phyloP scores from a whole-genome alignment of 2,888 invertebrate genomes.

The Metacarcinus magister region DNA sequence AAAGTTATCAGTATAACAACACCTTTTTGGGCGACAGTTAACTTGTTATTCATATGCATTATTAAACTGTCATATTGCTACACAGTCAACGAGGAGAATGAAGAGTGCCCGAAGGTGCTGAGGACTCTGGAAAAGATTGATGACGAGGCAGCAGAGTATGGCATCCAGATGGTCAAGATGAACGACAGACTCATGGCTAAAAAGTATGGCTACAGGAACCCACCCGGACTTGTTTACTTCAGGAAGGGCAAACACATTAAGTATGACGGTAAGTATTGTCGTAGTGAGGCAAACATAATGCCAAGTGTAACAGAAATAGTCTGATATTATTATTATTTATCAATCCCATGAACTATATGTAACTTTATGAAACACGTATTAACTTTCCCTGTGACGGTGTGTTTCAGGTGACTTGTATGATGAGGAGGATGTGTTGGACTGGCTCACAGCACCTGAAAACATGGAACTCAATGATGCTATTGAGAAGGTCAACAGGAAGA shows the following conservation, averaged over 20 bases:
- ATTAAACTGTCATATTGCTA: background rate
- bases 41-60: background rate
- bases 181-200: conserved; percentile 95
- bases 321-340: background rate
- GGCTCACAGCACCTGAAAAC: conserved; percentile 96
- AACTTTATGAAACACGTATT: background rate
- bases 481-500: conserved; percentile 95
- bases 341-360: background rate
- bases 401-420: conserved; percentile 91
- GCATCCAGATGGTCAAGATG: conserved; percentile 95
- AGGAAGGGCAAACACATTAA: conserved; percentile 95
- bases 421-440: conserved; percentile 94
- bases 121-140: conserved; percentile 93
- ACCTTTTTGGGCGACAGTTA: background rate
- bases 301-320: background rate
- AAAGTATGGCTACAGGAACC: conserved; percentile 94
- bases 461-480: conserved; percentile 96
- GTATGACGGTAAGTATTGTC: conserved; percentile 88
- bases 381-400: background rate
- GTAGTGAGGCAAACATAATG: background rate
- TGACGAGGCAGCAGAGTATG: conserved; percentile 95
- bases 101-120: conserved; percentile 91
- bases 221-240: conserved; percentile 96
- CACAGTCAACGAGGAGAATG: conserved; percentile 90
- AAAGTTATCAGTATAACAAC: no score